Base-by-base conservation (phyloP, 2,113 vertebrate genomes). In the Gavialis gangeticus region DNA sequence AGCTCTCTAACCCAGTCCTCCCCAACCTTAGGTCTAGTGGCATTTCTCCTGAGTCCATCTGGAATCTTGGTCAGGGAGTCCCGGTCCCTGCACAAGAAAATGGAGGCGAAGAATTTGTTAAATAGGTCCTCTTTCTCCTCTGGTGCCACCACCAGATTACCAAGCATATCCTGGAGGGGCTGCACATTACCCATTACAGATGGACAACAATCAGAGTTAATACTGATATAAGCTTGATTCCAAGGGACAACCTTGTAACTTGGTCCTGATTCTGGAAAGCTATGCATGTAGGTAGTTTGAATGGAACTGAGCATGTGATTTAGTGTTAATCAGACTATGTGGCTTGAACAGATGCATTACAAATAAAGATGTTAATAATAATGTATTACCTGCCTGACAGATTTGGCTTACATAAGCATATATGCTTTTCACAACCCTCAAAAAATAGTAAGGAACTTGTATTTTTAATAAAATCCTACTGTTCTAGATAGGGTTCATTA, bases 161-260 rank as follows among this genome's bases (percentile, higher is more conserved):
- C 34, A 34, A 34, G 34, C 34, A 34, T 34, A 34, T 34, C 34
- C 34, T 34, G 34, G 4, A 34, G 34, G 34, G 34, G 34, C 34
- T 34, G 34, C 34, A 34, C 34, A 34, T 34, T 34, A 34, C 34
- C 34, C 34, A 34, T 34, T 88, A 28, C 54, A 88, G 25, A 66
- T 85, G 79, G 62, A 56, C 22, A 90, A 87, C 46, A 91, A 90
- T 82, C 58, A 79, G 89, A 88, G 16, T 27, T 69, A 84, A 55
- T 4, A 5, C 60, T 69, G 83, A n/a, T 27, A n/a, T 57, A 17
- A 78, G 10, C 25, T 89, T 30, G 55, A 10, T 11, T 58, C n/a
- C 18, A 37, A 27, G 37, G 64, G 66, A 79, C 14, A 60, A 24
- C 69, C 21, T 22, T 60, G 57, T 66, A 17, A 10, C 75, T 93